Conservation (phyloP, 2,113 vertebrate genomes). For the Tricholaema leucomelas region DNA sequence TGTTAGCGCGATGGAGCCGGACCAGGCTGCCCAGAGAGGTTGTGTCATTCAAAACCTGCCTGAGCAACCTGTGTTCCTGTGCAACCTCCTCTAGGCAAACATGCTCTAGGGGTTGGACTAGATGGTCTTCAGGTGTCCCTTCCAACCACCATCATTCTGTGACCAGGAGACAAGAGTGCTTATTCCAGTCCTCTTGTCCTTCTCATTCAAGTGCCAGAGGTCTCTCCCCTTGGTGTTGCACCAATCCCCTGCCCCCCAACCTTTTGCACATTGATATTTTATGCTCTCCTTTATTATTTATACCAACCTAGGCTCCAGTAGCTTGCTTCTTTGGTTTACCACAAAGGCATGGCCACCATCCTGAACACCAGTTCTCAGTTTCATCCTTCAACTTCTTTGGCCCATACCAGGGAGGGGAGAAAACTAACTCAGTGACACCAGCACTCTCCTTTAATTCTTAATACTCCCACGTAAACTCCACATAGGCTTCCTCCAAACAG, state of each 20-base stretch:
- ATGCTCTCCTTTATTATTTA: not conserved
- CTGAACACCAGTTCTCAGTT: not conserved
- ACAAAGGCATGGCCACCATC: not conserved
- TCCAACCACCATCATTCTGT: too few species aligned
- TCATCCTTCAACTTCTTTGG: not conserved
- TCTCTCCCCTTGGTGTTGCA: not conserved
- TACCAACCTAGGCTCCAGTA: not conserved
- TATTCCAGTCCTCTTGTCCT: not conserved
- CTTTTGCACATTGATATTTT: not conserved
- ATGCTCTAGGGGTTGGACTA: too few species aligned
- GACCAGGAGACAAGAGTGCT: not conserved
- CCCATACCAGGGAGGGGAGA: not conserved
- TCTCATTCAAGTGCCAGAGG: not conserved
- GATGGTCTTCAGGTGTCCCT: too few species aligned
- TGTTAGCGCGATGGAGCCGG: too few species aligned
- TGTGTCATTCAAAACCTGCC: too few species aligned
- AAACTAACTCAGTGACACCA: not conserved
- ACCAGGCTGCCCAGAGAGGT: too few species aligned
- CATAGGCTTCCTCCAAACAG: rapidly evolving
- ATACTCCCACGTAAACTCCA: not conserved
- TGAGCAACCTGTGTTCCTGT: too few species aligned
- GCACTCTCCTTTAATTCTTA: not conserved
- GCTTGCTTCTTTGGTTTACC: not conserved
- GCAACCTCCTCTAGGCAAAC: too few species aligned
- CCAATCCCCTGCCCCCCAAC: not conserved